phyloP scores from a whole-genome alignment of 2,797 vertebrate genomes.

The Notamacropus eugenii region DNA sequence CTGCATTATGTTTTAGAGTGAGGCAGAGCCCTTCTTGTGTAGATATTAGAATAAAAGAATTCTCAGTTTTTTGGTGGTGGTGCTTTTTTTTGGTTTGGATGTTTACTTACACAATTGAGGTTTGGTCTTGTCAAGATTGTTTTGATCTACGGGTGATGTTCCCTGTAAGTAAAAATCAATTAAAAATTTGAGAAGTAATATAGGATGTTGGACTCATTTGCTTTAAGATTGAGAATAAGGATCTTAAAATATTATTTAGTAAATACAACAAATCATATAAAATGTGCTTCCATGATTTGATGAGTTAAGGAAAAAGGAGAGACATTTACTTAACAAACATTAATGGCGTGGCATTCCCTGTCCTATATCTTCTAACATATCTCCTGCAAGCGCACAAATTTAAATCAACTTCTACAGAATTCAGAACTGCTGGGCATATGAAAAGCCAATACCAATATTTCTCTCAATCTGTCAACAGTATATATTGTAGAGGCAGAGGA shows the following conservation, averaged over 20 bases:
- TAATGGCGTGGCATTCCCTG: not conserved
- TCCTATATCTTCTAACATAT: not conserved
- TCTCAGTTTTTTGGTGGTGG: constrained; percentile 11
- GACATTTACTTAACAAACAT: not conserved
- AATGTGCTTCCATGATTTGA: not conserved
- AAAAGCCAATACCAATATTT: not conserved
- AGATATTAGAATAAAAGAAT: constrained; percentile 42
- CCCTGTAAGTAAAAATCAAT: constrained; percentile 51
- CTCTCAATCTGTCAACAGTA: constrained; percentile 7
- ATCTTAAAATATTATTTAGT: constrained; percentile 46
- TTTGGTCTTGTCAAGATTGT: constrained; percentile 39
- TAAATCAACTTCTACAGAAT: not conserved
- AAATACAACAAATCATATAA: constrained; percentile 1
- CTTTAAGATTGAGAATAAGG: constrained; percentile 46
- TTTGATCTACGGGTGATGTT: constrained; percentile 31
- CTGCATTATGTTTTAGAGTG: constrained; percentile 26
- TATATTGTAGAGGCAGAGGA: not conserved
- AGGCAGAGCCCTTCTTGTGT: constrained; percentile 44
- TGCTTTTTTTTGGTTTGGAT: not conserved
- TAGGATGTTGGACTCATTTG: constrained; percentile 24
- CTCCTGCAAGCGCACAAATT: not conserved
- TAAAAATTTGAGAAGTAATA: not conserved
- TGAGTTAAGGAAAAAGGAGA: not conserved
- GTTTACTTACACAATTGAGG: constrained; percentile 38
- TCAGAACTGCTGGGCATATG: not conserved